A percentile compares a stretch with the other conserved stretches of the same genome.
phyloP scores from a whole-genome alignment of 2,113 vertebrate species.

The Furnarius figulus region DNA sequence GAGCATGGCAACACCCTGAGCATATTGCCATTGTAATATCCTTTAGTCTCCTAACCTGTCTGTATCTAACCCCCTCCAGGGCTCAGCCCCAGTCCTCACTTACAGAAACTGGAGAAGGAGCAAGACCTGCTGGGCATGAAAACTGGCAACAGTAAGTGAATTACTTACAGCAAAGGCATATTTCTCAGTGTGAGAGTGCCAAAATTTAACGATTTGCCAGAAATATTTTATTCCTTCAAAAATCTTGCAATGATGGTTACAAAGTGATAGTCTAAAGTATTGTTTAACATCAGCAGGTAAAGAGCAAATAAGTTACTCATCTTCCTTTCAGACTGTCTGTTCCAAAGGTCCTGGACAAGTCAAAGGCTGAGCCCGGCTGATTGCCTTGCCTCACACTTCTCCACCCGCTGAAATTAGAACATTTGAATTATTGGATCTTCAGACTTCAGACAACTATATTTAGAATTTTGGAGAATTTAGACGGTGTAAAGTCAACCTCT shows the following conservation, averaged over 20 bases:
- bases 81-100: neutral
- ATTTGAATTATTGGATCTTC: neutral
- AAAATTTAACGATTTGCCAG: neutral
- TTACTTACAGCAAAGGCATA: neutral
- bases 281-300: neutral
- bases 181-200: neutral
- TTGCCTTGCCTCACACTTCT: neutral
- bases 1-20: neutral
- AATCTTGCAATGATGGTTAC: neutral
- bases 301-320: neutral
- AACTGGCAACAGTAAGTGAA: neutral
- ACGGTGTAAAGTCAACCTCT: neutral
- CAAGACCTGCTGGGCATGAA: neutral
- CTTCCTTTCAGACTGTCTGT: neutral
- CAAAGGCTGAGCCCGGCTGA: accelerated
- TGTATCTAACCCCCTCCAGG: accelerated
- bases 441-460: neutral
- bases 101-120: neutral
- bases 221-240: neutral
- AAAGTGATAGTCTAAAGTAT: neutral
- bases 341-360: neutral
- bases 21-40: neutral
- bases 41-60: neutral
- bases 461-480: neutral
- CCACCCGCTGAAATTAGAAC: neutral